A percentile compares a stretch with the other conserved stretches of the same genome.
These are phyloP conservation scores for Eucera pruinosa DNA, from an alignment of 2,888 invertebrate species.

Conservation along the genomic window DNA sequence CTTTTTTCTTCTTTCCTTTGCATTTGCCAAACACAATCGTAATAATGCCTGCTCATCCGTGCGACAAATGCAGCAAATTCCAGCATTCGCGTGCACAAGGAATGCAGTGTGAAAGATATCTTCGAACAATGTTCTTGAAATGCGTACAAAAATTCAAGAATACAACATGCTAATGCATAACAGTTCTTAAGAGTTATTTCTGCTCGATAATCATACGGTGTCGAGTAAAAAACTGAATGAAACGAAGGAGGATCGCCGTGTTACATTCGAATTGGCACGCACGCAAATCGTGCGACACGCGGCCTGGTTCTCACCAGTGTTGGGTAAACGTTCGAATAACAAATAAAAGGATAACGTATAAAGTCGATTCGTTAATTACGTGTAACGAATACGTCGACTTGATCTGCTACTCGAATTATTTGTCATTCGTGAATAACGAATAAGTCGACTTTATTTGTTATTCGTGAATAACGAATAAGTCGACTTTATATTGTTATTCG, in stretches of 20 bases:
- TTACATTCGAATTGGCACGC: no score
- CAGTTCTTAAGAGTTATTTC: not conserved
- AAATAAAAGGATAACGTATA: no score
- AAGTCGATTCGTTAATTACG: no score
- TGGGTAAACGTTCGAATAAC: no score
- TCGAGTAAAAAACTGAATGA: not conserved
- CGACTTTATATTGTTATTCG: no score
- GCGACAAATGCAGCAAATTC: slow-evolving; percentile 22
- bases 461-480: no score
- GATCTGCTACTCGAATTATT: no score
- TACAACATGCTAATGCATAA: not conserved
- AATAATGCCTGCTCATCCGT: slow-evolving; percentile 25
- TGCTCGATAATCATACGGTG: not conserved
- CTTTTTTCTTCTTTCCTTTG: not conserved
- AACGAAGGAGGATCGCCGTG: no score
- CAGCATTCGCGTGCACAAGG: slow-evolving; percentile 6
- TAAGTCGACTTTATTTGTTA: no score
- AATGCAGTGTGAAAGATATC: slow-evolving; percentile 12
- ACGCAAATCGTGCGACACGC: not conserved
- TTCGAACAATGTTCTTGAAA: not conserved
- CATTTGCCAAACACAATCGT: slow-evolving; percentile 30
- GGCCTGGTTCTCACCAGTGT: no score
- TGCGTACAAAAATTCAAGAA: not conserved
- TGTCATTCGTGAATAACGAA: no score
- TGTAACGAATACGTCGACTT: no score